phyloP scores from a whole-genome alignment of 1,140 invertebrate species.

The Acromyrmex charruanus region DNA sequence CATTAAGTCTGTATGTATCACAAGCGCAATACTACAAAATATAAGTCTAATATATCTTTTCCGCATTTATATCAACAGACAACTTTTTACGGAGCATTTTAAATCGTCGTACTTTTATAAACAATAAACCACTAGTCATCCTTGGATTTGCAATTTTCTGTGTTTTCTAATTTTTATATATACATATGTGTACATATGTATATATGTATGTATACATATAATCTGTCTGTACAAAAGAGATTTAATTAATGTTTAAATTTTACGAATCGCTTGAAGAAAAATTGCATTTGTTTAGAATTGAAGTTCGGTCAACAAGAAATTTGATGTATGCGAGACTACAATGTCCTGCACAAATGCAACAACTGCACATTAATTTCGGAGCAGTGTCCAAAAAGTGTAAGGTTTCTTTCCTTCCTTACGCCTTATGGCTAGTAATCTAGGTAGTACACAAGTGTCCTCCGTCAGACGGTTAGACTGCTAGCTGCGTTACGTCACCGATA shows the following conservation, averaged over 20 bases:
- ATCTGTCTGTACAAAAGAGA: neutral
- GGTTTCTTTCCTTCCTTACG: too few species aligned
- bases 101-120: neutral
- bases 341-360: neutral
- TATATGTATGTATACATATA: neutral
- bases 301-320: neutral
- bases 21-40: constrained; percentile 25
- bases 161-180: neutral
- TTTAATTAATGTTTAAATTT: neutral
- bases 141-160: neutral
- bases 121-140: neutral
- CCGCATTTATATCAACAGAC: neutral
- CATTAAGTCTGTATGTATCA: constrained; percentile 28
- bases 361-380: neutral
- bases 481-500: constrained; percentile 63
- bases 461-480: neutral
- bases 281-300: neutral
- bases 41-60: neutral
- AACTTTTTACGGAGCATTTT: neutral
- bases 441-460: constrained; percentile 27
- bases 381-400: too few species aligned
- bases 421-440: neutral
- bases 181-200: too few species aligned
- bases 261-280: neutral
- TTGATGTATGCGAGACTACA: too few species aligned